A percentile compares a stretch with the other conserved stretches of the same genome.
These are phyloP conservation scores for Chrysolina haemoptera DNA, from an alignment of 2,888 invertebrate genomes.

Conservation along the genomic window DNA sequence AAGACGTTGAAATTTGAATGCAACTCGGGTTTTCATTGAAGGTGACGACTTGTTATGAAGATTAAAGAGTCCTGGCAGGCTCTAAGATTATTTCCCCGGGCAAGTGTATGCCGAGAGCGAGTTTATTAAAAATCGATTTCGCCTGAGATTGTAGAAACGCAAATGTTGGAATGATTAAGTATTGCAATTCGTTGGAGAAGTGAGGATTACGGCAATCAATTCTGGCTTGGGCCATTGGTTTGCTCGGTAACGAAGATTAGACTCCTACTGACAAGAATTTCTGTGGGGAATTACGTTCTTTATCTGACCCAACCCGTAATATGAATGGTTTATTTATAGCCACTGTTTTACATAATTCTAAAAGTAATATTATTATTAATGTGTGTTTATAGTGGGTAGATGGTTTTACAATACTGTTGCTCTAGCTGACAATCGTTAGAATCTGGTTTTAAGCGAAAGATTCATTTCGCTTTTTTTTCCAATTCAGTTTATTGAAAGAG, in stretches of 20 bases:
- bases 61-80: conserved; percentile 26
- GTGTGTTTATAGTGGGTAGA: too few species aligned
- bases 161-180: conserved; percentile 21
- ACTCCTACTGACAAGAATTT: not conserved
- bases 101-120: not conserved
- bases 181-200: not conserved
- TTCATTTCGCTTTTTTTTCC: too few species aligned
- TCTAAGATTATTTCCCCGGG: conserved; percentile 19
- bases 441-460: too few species aligned
- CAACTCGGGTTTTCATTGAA: conserved; percentile 31
- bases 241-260: conserved; percentile 6
- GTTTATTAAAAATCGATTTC: conserved; percentile 30
- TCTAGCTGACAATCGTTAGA: too few species aligned
- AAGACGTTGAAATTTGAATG: conserved; percentile 34
- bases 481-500: too few species aligned
- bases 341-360: too few species aligned
- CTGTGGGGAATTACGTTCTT: not conserved
- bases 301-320: not conserved
- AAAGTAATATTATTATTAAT: too few species aligned
- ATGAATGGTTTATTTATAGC: not conserved
- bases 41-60: conserved; percentile 26
- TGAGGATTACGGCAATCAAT: conserved; percentile 24
- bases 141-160: conserved; percentile 4
- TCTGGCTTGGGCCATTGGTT: conserved; percentile 16
- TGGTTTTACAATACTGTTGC: too few species aligned